These are phyloP conservation scores for Pristis pectinata DNA, from an alignment of 2,797 vertebrate species.

Conservation along the genomic window DNA sequence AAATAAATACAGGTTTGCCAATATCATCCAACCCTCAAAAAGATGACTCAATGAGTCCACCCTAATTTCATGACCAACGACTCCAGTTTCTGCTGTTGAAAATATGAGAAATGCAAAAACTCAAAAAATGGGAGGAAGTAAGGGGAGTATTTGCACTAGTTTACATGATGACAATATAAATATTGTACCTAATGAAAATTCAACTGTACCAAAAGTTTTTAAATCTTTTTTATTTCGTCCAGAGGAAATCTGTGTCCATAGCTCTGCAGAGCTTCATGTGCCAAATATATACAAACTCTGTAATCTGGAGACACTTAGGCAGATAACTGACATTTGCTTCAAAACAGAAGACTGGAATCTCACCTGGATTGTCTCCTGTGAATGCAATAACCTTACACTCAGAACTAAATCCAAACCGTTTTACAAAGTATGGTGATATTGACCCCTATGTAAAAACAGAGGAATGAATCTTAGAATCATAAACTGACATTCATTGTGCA, in stretches of 20 bases:
- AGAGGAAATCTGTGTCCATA: not conserved
- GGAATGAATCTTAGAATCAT: not conserved
- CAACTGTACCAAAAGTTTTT: not conserved
- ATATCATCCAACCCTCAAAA: not conserved
- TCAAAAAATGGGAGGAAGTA: not conserved
- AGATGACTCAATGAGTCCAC: too few relatives aligned
- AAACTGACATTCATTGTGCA: not conserved
- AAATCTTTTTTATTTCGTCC: not conserved
- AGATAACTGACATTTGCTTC: not conserved
- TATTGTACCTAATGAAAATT: not conserved
- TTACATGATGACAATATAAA: not conserved
- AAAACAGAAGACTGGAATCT: conserved; percentile 42
- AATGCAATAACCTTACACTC: conserved; percentile 78
- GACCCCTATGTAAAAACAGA: conserved; percentile 60
- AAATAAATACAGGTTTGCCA: not conserved
- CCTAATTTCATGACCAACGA: not conserved
- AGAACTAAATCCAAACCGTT: conserved; percentile 71
- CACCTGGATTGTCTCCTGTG: conserved; percentile 94
- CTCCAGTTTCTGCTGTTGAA: not conserved
- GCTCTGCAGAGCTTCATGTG: not conserved
- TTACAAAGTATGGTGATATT: conserved; percentile 69
- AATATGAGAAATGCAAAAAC: not conserved
- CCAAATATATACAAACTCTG: not conserved
- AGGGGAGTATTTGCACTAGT: not conserved
- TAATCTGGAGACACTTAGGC: not conserved